Base-by-base conservation (phyloP, 1,140 invertebrate genomes). In the Andrena cerasifolii region DNA sequence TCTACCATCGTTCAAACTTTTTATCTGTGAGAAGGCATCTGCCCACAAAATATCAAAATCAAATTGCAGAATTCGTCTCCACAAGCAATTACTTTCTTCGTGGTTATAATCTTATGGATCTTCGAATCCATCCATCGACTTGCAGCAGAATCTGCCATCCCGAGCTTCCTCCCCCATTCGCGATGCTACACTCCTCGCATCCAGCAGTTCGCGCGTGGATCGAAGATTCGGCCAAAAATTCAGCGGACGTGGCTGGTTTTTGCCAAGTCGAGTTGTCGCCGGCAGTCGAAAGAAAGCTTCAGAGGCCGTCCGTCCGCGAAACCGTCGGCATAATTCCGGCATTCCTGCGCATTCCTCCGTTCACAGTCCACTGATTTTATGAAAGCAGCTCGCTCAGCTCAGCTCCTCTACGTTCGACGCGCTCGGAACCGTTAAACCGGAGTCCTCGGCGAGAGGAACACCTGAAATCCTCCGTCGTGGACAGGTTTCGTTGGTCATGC, bases 351-450 rank as follows among this genome's bases (percentile, higher is more conserved):
- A 86, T 83, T 86, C 85, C 78, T 80, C 56, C 59, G 77, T 81
- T 83, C 85, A 83, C 80, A 79, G 83, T 87, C 81, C 75, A 78
- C 78, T 73, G 80, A 81, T 83, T 85, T 85, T 80, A 85, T 61
- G 73, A 80, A 84, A 80, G 78, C 71, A 54, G 53, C 40, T 49
- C 40, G 36, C 33, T 40, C 24, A 5, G 49, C 21, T 53, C 70
- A 33, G 33, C 36, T 31, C 51, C 45, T 53, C n/a, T 36, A 18
- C n/a, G 54, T 40, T 40, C 36, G 36, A 40, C 36, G 36, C 10
- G 36, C 28, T 63, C 54, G 61, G 68, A 78, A 82, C 81, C 80
- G 82, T 82, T 83, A 83, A 47, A 40, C 12, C 21, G 45, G 45
- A 70, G 10, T 40, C 36, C 51, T 59, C 21, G 36, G 4, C 26